phyloP scores from a whole-genome alignment of 1,140 invertebrate genomes.

The Leguminivora glycinivorella region DNA sequence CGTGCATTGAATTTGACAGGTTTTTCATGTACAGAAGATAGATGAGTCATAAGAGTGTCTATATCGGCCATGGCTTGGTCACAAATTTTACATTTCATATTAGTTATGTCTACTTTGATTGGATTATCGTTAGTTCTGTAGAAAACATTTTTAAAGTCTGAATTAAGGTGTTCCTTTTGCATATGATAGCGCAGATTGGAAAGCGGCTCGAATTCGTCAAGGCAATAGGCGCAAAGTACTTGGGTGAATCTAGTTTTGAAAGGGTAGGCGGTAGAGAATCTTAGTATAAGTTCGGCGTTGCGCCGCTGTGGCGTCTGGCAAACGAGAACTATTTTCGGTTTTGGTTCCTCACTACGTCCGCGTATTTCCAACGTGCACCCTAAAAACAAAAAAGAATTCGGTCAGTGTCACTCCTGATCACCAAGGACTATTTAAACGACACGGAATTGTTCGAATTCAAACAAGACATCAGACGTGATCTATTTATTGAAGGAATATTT shows the following conservation, averaged over 20 bases:
- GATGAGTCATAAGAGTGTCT: conserved; percentile 62
- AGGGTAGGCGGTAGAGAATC: conserved; percentile 64
- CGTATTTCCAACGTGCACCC: conserved; percentile 65
- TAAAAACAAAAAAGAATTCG: conserved; percentile 74
- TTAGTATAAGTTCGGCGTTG: conserved; percentile 69
- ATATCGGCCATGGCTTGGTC: conserved; percentile 50
- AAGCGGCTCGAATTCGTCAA: conserved; percentile 59
- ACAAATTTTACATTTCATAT: conserved; percentile 66
- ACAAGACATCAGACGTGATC: conserved; percentile 15
- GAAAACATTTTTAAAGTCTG: conserved; percentile 66
- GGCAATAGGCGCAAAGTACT: conserved; percentile 68
- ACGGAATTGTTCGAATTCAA: neutral
- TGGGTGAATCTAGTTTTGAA: conserved; percentile 71
- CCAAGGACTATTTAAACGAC: neutral
- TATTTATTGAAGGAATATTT: conserved; percentile 29
- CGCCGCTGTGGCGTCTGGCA: conserved; percentile 68
- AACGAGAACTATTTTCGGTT: conserved; percentile 68
- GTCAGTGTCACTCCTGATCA: conserved; percentile 54
- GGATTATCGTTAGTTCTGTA: conserved; percentile 67
- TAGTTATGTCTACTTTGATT: conserved; percentile 67
- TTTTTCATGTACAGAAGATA: conserved; percentile 58
- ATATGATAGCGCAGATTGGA: conserved; percentile 56
- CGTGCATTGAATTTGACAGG: conserved; percentile 63
- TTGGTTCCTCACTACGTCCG: conserved; percentile 58
- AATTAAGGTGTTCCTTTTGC: conserved; percentile 53